Conservation (phyloP, 2,113 vertebrate species). For the Esox niger region DNA sequence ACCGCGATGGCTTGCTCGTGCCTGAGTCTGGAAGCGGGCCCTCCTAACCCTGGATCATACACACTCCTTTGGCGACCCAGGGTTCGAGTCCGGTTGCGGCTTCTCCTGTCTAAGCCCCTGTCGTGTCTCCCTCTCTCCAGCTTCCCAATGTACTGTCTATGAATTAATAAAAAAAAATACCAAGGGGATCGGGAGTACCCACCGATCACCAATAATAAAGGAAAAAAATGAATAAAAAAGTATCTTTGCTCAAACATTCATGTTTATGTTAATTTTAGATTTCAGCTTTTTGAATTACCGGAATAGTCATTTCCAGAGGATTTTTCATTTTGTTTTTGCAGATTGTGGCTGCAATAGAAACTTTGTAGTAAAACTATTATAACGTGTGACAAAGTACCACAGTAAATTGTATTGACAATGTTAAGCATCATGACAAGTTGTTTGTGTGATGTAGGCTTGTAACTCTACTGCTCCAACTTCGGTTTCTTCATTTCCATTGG, state of each 20-base stretch:
- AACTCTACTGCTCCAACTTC: not conserved
- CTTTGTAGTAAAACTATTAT: not conserved
- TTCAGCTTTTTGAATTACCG: not conserved
- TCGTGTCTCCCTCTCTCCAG: too few relatives aligned
- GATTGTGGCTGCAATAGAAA: conserved; percentile 1
- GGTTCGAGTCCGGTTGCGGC: too few relatives aligned
- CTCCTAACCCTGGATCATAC: too few relatives aligned
- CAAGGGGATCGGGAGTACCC: too few relatives aligned
- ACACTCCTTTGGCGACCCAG: too few relatives aligned
- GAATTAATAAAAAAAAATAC: too few relatives aligned
- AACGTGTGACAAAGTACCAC: not conserved
- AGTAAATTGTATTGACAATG: not conserved
- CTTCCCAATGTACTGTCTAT: too few relatives aligned
- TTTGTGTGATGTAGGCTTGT: conserved; percentile 6
- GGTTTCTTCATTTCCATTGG: conserved; percentile 1
- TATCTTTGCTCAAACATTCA: not conserved
- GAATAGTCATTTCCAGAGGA: not conserved
- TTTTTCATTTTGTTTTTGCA: conserved; percentile 1
- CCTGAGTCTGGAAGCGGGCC: too few relatives aligned
- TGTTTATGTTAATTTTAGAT: conserved; percentile 1
- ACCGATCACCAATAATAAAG: too few relatives aligned
- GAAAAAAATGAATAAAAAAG: too few relatives aligned
- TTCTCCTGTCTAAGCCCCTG: too few relatives aligned
- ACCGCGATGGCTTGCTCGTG: not conserved
- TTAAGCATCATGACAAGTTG: not conserved